Conservation (phyloP, 2,888 invertebrate species). For the Euplexia lucipara region DNA sequence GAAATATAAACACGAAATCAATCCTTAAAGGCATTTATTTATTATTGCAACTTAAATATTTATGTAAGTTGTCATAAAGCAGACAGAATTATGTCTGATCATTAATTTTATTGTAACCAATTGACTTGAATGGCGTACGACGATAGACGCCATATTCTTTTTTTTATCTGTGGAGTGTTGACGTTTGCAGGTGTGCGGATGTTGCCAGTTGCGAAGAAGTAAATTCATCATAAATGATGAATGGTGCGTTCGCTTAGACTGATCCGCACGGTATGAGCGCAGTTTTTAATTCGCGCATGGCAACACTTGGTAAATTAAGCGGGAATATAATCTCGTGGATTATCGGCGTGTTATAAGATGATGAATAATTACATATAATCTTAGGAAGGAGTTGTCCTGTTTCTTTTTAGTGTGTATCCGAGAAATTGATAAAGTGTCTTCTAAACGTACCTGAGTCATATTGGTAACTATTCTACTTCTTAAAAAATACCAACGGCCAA, state of each 20-base stretch:
- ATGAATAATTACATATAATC: no score
- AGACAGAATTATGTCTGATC: conserved; percentile 76
- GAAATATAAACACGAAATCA: conserved; percentile 49
- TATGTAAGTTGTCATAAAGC: conserved; percentile 69
- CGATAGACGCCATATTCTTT: conserved; percentile 67
- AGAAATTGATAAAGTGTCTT: no score
- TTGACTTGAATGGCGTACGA: conserved; percentile 86
- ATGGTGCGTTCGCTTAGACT: conserved; percentile 69
- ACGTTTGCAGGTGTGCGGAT: conserved; percentile 79
- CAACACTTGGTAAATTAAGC: conserved; percentile 55
- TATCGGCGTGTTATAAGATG: no score
- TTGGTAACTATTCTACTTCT: no score
- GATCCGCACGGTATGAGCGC: conserved; percentile 55
- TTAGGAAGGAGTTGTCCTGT: no score
- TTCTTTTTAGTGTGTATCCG: conserved; percentile 8
- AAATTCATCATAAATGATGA: conserved; percentile 82
- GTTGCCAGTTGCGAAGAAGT: conserved; percentile 75
- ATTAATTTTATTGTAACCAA: conserved; percentile 84
- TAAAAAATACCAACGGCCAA: no score
- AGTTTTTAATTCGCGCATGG: conserved; percentile 60
- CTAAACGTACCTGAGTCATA: no score
- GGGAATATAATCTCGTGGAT: no score
- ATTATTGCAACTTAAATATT: conserved; percentile 68
- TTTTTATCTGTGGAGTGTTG: conserved; percentile 71
- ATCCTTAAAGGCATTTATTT: conserved; percentile 49